Evolutionary conservation across 1,140 invertebrate species (phyloP), one percentile per base, ranked within the genome.

Genomic region (Vollenhovia emeryi): DNA sequence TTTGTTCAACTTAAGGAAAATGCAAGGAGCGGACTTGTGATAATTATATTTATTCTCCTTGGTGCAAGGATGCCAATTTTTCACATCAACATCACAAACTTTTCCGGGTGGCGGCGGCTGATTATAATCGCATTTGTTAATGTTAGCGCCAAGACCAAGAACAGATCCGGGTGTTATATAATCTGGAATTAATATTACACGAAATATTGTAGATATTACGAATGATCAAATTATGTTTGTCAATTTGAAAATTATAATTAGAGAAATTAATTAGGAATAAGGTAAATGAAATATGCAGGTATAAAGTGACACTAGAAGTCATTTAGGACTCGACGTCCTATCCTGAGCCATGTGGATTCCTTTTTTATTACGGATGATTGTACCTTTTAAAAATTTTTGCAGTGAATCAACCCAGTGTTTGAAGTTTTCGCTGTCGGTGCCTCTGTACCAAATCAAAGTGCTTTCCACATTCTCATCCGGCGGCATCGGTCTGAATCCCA

Each of bases 391-490:
- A 93, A 98, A 98, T 33, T 96, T 93, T 52, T 96, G 96, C 8
- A 98, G 91, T 73, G 97, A 96, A 21, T 97, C 94, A 48, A 96
- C 96, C 98, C 98, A 99, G 90, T 97, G 96, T 84, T 97, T 95
- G 86, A 97, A 97, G 91, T 97, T 97, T 80, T 96, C 96, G 69
- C 96, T 95, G 74, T 97, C 96, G 7, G 96, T 97, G 57, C 96
- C 97, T 91, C 97, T 97, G 95, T 98, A 99, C 97, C 98, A 98
- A 92, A 99, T 98, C 60, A 99, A 96, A 27, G 98, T 99, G 94
- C 98, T 99, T 88, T 98, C 97, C 62, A 98, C 97, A 93, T 99
- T 98, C 27, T 96, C 96, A 8, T 95, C 93, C 68, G 97, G 97
- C 4, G 98, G 98, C 95, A 97, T 96, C 13, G 99, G 98, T 79